Evolutionary conservation across 2,113 vertebrate species (phyloP).

Genomic region (Erythrolamprus reginae): DNA sequence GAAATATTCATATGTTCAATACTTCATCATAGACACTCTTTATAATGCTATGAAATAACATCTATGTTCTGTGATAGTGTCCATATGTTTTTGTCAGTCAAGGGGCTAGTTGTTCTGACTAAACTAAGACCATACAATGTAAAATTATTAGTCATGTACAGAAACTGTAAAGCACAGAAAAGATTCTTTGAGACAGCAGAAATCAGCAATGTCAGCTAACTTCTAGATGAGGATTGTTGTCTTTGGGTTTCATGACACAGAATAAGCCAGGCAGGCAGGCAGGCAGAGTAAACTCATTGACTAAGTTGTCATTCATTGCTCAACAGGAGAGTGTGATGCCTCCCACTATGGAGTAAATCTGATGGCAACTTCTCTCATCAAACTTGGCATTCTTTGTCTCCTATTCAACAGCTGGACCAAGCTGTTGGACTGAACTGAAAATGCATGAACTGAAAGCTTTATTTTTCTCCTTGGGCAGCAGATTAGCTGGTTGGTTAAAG

Average conservation of each 20-base stretch:
- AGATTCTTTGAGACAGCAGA: background rate
- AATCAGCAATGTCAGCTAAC: background rate
- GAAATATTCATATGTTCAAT: fast-evolving
- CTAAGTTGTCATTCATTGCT: background rate
- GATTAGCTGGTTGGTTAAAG: background rate
- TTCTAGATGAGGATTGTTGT: background rate
- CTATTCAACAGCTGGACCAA: background rate
- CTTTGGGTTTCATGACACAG: background rate
- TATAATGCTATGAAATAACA: background rate
- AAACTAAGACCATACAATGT: background rate
- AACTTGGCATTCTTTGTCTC: background rate
- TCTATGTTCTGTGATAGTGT: background rate
- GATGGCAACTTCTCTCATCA: background rate
- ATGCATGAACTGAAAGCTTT: background rate
- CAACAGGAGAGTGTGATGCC: background rate
- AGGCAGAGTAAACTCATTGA: background rate
- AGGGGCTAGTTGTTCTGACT: background rate
- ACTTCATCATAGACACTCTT: fast-evolving
- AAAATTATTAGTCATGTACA: fast-evolving
- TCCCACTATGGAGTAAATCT: background rate
- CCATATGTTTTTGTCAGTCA: background rate
- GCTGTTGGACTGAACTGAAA: background rate
- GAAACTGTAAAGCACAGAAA: background rate
- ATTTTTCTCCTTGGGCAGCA: background rate
- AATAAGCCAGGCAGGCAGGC: too few relatives aligned